Conservation (phyloP, 2,888 invertebrate genomes). For the Hetaerina titia region DNA sequence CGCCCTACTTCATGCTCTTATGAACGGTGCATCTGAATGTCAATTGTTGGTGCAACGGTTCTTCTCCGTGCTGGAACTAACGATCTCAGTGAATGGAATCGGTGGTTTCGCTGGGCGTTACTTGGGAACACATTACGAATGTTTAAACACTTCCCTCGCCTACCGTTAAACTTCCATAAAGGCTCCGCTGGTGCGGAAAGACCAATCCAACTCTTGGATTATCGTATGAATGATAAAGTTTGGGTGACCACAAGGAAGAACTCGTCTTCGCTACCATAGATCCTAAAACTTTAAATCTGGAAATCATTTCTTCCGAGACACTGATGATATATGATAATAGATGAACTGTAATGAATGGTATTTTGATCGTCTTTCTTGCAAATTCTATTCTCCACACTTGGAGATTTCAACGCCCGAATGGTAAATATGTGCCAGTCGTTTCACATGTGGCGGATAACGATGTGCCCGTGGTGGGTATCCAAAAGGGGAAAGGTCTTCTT, state of each 20-base stretch:
- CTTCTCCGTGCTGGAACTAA: conserved; percentile 29
- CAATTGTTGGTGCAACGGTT: conserved; percentile 63
- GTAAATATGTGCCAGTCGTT: no score
- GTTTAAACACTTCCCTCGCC: not conserved
- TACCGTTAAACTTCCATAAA: not conserved
- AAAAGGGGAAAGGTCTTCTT: no score
- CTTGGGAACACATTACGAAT: conserved; percentile 28
- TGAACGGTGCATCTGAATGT: conserved; percentile 41
- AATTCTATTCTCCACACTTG: not conserved
- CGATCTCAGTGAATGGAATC: conserved; percentile 15
- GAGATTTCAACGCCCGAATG: not conserved
- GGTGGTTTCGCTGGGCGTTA: not conserved
- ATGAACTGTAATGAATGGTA: no score
- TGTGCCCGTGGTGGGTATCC: no score
- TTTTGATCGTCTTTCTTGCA: no score
- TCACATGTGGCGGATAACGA: no score
- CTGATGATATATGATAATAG: no score
- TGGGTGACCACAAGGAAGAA: not conserved
- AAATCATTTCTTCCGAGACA: no score
- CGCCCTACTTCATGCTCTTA: conserved; percentile 33
- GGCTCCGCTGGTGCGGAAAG: not conserved
- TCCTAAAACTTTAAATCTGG: no score
- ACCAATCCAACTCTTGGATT: not conserved
- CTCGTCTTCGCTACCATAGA: not conserved
- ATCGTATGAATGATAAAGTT: not conserved